Evolutionary conservation across 2,113 vertebrate genomes (phyloP).

Genomic region (Passer domesticus): DNA sequence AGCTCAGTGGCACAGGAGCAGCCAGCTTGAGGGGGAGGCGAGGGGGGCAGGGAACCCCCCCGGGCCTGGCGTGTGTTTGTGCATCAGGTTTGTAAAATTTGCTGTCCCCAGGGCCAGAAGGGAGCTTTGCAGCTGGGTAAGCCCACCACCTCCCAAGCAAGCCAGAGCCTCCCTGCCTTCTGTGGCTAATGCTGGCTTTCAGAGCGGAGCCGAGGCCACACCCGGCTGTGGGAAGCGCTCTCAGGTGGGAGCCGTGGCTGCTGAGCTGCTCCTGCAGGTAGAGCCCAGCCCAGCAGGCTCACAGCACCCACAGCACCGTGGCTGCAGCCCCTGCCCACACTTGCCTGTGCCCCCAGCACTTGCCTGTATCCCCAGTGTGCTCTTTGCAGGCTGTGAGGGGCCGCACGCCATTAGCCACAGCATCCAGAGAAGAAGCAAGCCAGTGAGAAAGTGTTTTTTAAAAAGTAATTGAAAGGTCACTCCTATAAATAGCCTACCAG

Average conservation of each 20-base stretch:
- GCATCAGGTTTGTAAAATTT: neutral
- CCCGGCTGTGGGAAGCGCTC: rapidly evolving
- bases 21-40: neutral
- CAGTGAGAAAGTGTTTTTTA: neutral
- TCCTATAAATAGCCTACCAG: neutral
- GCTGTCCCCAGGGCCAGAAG: neutral
- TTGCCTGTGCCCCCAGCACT: too few species aligned
- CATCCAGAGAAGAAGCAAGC: neutral
- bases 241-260: neutral
- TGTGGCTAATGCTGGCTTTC: neutral
- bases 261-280: neutral
- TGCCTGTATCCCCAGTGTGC: neutral
- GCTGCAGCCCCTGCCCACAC: neutral
- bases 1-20: neutral
- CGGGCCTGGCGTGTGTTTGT: rapidly evolving
- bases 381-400: neutral
- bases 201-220: neutral
- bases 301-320: neutral
- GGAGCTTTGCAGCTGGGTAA: neutral
- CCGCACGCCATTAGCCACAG: neutral
- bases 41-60: neutral
- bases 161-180: neutral
- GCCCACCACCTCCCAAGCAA: neutral
- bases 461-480: neutral
- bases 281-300: neutral